Base-by-base conservation (phyloP, 64 coral and sea anemone genomes). In the Montipora sp. region DNA sequence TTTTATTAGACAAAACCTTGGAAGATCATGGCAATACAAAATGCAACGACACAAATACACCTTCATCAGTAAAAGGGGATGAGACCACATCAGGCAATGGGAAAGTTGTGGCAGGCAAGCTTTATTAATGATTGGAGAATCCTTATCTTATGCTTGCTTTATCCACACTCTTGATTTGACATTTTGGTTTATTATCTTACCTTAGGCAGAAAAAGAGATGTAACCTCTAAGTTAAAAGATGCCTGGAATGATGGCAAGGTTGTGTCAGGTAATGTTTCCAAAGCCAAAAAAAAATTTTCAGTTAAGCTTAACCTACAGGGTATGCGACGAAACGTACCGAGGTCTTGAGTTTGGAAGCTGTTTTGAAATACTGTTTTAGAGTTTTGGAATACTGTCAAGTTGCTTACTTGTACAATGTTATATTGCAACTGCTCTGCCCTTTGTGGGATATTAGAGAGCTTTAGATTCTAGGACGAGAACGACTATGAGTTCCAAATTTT, bases 201-300 rank as follows among this genome's bases (percentile, higher is more conserved):
- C 16, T 71, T 20, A 71, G 67, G 67, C 4, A 71, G 67, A 14
- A 71, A 71, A 71, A n/a, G 67, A 20, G 67, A 71, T 71, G 67
- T 8, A 9, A 71, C 67, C 5, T 71, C 67, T 23, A 71, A 71
- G 67, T 71, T 71, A 71, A 71, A 71, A 20, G 67, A 71, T 71
- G 20, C 67, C 67, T 71, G 67, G 67, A 71, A 71, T 71, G 67
- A 71, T 71, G 67, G 67, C 18, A 71, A 71, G 67, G 67, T 9
- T 71, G 19, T 71, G 67, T 9, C 67, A 71, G 67, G 67, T 71
- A 71, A 71, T 22, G 67, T 71, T 10, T 15, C 14, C 9, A 14
- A 71, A 71, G 14, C 21, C 9, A 13, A 13, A 65, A n/a, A 71
- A 23, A 71, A 63, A 11, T 63, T 57, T 57, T 57, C 51, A 57